A percentile compares a stretch with the other conserved stretches of the same genome.
Conservation (phyloP, 2,113 vertebrate genomes). For the Poecile atricapillus region DNA sequence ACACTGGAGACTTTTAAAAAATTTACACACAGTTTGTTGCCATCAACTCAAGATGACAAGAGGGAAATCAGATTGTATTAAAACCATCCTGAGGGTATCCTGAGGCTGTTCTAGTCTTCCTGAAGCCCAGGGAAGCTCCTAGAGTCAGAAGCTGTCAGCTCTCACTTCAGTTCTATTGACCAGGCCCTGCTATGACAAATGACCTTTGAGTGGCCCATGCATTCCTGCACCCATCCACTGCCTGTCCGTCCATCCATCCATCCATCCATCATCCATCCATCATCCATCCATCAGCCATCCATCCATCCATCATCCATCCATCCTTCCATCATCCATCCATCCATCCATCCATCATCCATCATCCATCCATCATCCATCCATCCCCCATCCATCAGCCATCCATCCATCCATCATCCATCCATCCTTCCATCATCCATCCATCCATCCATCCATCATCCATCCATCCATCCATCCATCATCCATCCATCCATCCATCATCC, state of each 20-base stretch:
- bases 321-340: neutral
- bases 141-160: constrained; percentile 27
- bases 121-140: constrained; percentile 19
- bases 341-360: neutral
- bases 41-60: neutral
- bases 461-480: too few relatives aligned
- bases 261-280: neutral
- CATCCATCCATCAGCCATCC: neutral
- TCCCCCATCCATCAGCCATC: neutral
- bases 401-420: neutral
- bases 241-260: neutral
- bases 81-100: constrained; percentile 12
- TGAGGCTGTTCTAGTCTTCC: constrained; percentile 6
- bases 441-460: neutral
- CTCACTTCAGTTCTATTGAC: neutral
- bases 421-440: too few relatives aligned
- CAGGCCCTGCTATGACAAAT: neutral
- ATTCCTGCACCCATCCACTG: neutral
- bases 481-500: too few relatives aligned
- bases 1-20: neutral
- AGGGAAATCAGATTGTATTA: neutral
- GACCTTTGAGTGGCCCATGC: neutral
- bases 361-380: neutral
- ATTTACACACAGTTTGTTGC: neutral
- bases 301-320: neutral